Conservation (phyloP, 2,113 vertebrate species). For the Oceanites oceanicus region DNA sequence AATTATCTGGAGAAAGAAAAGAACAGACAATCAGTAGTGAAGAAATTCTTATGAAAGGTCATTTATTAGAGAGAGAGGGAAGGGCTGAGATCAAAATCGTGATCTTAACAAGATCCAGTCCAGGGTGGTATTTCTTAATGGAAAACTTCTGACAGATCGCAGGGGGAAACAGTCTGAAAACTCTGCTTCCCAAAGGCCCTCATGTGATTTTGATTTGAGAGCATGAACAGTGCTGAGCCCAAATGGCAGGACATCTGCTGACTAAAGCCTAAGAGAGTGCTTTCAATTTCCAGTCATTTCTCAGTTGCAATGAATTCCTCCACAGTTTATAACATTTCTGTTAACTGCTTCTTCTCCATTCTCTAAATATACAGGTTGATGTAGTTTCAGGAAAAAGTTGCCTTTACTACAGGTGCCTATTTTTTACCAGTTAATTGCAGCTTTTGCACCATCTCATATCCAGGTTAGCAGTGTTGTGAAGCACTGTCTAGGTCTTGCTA, state of each 20-base stretch:
- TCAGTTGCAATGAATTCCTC: not conserved
- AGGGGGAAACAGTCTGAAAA: conserved; percentile 19
- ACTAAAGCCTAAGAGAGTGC: not conserved
- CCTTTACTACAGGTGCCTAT: not conserved
- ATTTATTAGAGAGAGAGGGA: conserved; percentile 19
- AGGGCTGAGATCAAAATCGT: not conserved
- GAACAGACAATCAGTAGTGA: not conserved
- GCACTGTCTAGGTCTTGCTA: not conserved
- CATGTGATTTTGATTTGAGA: conserved; percentile 59
- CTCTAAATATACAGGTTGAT: not conserved
- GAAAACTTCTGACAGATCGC: conserved; percentile 44
- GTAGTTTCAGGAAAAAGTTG: not conserved
- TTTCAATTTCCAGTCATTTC: conserved; percentile 24
- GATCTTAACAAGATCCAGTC: conserved; percentile 29
- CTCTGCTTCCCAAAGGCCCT: conserved; percentile 4
- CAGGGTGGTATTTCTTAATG: conserved; percentile 32
- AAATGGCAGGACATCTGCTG: conserved; percentile 60
- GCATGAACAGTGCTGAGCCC: conserved; percentile 4
- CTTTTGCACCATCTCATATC: not conserved
- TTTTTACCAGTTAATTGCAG: not conserved
- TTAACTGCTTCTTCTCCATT: not conserved
- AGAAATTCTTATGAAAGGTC: conserved; percentile 24
- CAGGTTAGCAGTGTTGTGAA: not conserved
- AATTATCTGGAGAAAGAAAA: not conserved
- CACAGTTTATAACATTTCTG: not conserved